Percentiles rank a stretch among this genome's conserved stretches.
Conservation (phyloP, 2,888 invertebrate genomes). For the Acronicta leporina region DNA sequence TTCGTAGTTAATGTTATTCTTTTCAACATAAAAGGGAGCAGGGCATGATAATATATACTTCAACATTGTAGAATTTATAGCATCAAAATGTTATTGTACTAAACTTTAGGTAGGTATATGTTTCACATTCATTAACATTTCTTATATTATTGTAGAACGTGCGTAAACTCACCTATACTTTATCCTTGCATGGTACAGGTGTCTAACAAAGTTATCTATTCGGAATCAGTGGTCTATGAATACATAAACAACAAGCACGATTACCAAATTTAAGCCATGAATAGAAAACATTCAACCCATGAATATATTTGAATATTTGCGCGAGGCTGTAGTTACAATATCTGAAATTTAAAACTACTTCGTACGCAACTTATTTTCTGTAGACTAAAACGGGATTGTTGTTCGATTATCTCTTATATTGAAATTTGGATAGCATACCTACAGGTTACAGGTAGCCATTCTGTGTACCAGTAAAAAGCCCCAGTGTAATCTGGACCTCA, state of each 20-base stretch:
- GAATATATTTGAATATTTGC: constrained; percentile 68
- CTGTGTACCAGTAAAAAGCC: too few species aligned
- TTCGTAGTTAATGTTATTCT: constrained; percentile 12
- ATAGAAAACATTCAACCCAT: constrained; percentile 55
- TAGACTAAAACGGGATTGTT: too few species aligned
- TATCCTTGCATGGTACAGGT: constrained; percentile 20
- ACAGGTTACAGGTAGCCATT: too few species aligned
- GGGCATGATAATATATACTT: background rate
- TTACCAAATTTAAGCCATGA: constrained; percentile 54
- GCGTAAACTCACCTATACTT: background rate
- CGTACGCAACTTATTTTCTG: too few species aligned
- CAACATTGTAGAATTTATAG: background rate
- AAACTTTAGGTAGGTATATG: background rate
- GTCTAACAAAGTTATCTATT: constrained; percentile 15
- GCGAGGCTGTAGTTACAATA: constrained; percentile 51
- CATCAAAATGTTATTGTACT: constrained; percentile 12
- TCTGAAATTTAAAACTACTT: constrained; percentile 59
- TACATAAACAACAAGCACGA: constrained; percentile 39
- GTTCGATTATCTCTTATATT: too few species aligned
- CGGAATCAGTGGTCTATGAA: constrained; percentile 26
- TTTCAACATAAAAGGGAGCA: constrained; percentile 2
- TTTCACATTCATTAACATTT: constrained; percentile 17
- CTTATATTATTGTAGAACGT: constrained; percentile 6
- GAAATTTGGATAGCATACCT: too few species aligned
- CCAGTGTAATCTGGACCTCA: too few species aligned